These are phyloP conservation scores for Deilephila porcellus DNA, from an alignment of 2,888 invertebrate species.

Conservation along the genomic window DNA sequence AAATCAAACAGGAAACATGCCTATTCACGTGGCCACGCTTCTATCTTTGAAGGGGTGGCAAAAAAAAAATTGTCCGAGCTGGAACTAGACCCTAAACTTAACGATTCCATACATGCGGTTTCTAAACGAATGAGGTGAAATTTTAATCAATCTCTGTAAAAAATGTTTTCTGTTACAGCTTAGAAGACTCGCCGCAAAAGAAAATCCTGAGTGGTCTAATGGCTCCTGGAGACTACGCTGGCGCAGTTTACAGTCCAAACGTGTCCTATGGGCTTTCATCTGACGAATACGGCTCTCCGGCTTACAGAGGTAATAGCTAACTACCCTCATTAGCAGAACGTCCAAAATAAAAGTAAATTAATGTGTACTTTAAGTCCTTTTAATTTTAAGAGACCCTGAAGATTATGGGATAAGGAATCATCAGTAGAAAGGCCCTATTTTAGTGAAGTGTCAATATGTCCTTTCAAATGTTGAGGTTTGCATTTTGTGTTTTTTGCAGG, in stretches of 20 bases:
- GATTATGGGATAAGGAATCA: no score
- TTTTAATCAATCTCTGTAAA: not conserved
- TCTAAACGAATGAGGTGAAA: not conserved
- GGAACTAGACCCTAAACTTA: no score
- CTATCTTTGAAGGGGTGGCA: no score
- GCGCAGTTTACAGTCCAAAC: constrained; percentile 76
- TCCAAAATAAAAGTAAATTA: no score
- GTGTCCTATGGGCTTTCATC: constrained; percentile 78
- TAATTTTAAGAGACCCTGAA: no score
- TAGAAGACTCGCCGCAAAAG: constrained; percentile 83
- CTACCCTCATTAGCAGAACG: not conserved
- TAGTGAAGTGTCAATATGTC: not conserved
- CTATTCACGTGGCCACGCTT: no score
- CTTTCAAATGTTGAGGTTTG: not conserved
- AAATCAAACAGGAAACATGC: no score
- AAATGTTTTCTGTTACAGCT: constrained; percentile 50
- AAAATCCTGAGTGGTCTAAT: constrained; percentile 71
- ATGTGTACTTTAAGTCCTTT: no score
- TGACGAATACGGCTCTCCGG: constrained; percentile 80
- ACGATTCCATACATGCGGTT: no score
- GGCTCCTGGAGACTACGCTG: constrained; percentile 67
- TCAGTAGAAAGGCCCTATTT: not conserved
- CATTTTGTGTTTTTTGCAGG: constrained; percentile 56
- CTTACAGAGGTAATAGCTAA: constrained; percentile 68
- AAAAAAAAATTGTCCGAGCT: no score